These are phyloP conservation scores for Agapornis canus DNA, from an alignment of 2,797 vertebrate species.

Conservation along the genomic window DNA sequence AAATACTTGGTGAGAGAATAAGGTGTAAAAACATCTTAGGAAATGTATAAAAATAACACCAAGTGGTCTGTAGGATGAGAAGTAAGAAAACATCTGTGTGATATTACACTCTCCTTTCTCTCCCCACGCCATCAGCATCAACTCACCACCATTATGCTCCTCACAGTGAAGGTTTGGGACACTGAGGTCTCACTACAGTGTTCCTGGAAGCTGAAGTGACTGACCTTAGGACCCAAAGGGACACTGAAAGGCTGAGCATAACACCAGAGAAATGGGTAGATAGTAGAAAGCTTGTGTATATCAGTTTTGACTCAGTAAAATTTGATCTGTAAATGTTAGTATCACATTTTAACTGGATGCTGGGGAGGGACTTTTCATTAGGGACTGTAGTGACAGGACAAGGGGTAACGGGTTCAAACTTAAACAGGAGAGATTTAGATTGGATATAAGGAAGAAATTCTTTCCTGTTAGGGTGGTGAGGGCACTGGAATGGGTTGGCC, in stretches of 20 bases:
- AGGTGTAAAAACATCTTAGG: not conserved
- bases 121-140: not conserved
- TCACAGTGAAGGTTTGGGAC: not conserved
- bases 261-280: not conserved
- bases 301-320: not conserved
- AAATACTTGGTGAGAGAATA: not conserved
- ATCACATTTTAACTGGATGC: not conserved
- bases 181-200: rapidly evolving
- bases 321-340: not conserved
- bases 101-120: not conserved
- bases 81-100: not conserved
- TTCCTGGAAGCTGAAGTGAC: not conserved
- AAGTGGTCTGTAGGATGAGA: not conserved
- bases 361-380: too few species aligned
- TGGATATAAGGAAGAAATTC: too few species aligned
- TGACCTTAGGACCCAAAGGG: not conserved
- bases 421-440: too few species aligned
- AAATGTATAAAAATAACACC: not conserved
- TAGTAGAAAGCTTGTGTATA: not conserved
- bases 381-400: too few species aligned
- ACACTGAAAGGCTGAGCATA: not conserved
- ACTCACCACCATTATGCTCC: not conserved
- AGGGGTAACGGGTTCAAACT: too few species aligned
- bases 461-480: too few species aligned
- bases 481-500: too few species aligned